These are phyloP conservation scores for Ictalurus punctatus DNA, from an alignment of 2,113 vertebrate species.

Conservation along the genomic window DNA sequence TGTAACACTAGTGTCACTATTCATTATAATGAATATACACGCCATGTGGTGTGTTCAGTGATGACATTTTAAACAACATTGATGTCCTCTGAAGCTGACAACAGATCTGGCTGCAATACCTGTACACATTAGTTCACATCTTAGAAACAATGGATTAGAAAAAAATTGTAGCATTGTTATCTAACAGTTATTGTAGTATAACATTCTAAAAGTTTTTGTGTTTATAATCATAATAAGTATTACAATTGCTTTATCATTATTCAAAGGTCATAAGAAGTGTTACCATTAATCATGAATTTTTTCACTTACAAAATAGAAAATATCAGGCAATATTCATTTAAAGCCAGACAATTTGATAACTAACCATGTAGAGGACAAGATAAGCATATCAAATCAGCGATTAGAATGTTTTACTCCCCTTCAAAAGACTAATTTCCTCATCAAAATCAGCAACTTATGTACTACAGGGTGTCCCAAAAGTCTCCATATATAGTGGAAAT, in stretches of 20 bases:
- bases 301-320: background rate
- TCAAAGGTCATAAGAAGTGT: background rate
- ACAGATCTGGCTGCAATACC: background rate
- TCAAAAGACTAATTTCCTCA: too few species aligned
- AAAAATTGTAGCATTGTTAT: background rate
- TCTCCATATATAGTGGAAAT: too few species aligned
- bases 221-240: background rate
- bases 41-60: background rate
- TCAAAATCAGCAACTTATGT: too few species aligned
- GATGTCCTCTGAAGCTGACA: background rate
- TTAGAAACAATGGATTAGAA: background rate
- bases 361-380: too few species aligned
- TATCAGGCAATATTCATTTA: background rate
- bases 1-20: background rate
- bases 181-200: too few species aligned
- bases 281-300: background rate
- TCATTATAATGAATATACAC: background rate
- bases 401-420: too few species aligned
- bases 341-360: too few species aligned
- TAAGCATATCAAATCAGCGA: too few species aligned
- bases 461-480: too few species aligned
- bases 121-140: background rate
- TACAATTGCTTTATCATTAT: background rate
- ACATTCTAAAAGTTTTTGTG: background rate
- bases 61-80: background rate